Base-by-base conservation (phyloP, 1,140 invertebrate species). In the Dendrolimus punctatus region DNA sequence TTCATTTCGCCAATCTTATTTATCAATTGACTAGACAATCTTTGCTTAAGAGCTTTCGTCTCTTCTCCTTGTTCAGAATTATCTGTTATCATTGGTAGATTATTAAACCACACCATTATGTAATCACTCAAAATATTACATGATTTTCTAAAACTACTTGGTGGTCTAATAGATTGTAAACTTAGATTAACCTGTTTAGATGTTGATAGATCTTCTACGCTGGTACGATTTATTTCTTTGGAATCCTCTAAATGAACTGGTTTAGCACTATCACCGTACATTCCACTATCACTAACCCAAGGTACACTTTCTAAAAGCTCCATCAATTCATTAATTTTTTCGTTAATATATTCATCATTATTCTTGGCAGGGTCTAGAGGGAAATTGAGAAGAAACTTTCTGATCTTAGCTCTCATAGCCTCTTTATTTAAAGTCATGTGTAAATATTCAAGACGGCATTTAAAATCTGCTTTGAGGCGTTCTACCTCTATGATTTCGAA, bases 1-100 rank as follows among this genome's bases (percentile, higher is more conserved):
- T 70, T 66, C 23, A 70, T 38, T 51, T 64, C 59, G 8, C 55
- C 55, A 6, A 66, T 51, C 60, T 60, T 62, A 8, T 58, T 52
- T 5, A 64, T 42, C 6, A 70, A 36, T 57, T 48, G 56, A 52
- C 45, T 62, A 4, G 53, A 53, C 8, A 66, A 46, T n/a, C 55
- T 41, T 55, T 59, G 51, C 45, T 62, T 62, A 2, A 61, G 23
- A 37, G 6, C 41, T 54, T 55, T 51, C 8, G 23, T 8, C 8
- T 41, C 49, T 42, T 58, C 46, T 40, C 49, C 49, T 39, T 59
- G 39, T 57, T 40, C 40, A 10, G 41, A 37, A n/a, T 37, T 51
- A 43, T 50, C 40, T 4, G 40, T 46, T 8, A 40, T 5, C 10
- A 62, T 41, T 4, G 53, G 56, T 6, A 66, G 43, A 51, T 52